Base-by-base conservation (phyloP, 2,113 vertebrate genomes). In the Vombatus ursinus region DNA sequence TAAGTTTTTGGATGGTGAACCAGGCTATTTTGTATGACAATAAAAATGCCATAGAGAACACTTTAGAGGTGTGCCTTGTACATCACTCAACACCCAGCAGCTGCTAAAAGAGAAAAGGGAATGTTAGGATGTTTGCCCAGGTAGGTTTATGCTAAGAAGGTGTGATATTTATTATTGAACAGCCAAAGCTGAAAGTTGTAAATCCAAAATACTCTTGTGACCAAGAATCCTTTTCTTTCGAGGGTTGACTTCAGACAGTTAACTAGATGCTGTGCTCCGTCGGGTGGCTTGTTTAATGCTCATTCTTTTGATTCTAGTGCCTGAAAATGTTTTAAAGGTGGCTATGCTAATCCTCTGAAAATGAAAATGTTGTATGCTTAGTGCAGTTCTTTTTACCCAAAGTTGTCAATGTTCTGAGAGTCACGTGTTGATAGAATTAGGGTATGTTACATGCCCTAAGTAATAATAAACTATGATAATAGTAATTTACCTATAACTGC, bases 11-110 rank as follows among this genome's bases (percentile, higher is more conserved):
- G 98, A 98, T 98, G 98, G 98, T 98, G 98, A 98, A 97, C 68
- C 48, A 96, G 98, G 98, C 97, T 95, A 97, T 98, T 98, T 98
- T 98, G 97, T 99, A 98, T 97, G 97, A 98, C 98, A 98, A 97
- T 98, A 98, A 98, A 98, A 98, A 98, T 93, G 93, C 95, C 97
- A 92, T 98, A 97, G 98, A 98, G 98, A 99, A 98, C 98, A 97
- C 97, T 95, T 84, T 98, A 98, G 98, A 98, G 98, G 98, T 98
- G 99, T 98, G 98, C 99, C 99, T 99, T 99, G 98, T 97, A 98
- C 98, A 97, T 99, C 98, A 98, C 98, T 98, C 98, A 97, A 97
- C 94, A 24, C 97, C 98, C 98, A 98, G 96, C 98, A 98, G 99
- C 99, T 99, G 99, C 98, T 99, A 98, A 97, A 97, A 97, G 97